Base-by-base conservation (phyloP, 2,797 vertebrate genomes). In the Enteromius treurensis region DNA sequence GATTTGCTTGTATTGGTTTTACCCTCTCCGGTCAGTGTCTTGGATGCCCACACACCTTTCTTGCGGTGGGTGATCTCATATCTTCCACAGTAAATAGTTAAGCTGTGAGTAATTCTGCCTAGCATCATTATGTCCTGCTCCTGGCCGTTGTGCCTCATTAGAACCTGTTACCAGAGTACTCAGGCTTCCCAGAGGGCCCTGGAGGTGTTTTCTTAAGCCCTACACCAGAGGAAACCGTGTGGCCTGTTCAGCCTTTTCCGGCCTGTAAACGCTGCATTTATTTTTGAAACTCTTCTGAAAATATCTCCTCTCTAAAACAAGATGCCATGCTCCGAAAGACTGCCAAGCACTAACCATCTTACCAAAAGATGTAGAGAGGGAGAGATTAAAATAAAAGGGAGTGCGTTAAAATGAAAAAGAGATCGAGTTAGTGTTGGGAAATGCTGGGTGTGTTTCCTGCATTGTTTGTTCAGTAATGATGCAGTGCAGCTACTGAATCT, bases 201-300 rank as follows among this genome's bases (percentile, higher is more conserved):
- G 77, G 73, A 80, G 70, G 17, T 79, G 88, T 64, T 87, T 84
- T 82, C 60, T 67, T 70, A 85, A 85, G 85, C 89, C 75, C 70
- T 84, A 85, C 84, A 76, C 79, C 83, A 89, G 86, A 89, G 91
- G 91, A 92, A 93, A 86, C 90, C 82, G 87, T 84, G 87, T 73
- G 89, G 91, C 88, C 83, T 77, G 86, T 80, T 17, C 58, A 82
- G 82, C 86, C 82, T 91, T 88, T 92, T 91, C 92, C 88, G 87
- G 86, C 86, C 88, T 88, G 90, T 92, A 92, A 92, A 93, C 83
- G 86, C 87, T 83, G 83, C 89, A 87, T 94, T 93, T 94, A 92
- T 94, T 93, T 94, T 92, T 85, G 81, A 92, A 88, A 87, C 89
- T 91, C 92, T 90, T 93, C 90, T 83, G 86, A 91, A 92, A 91